Evolutionary conservation across 2,888 invertebrate species (phyloP), one percentile per base, ranked within the genome.

Genomic region (Melanotus villosus): DNA sequence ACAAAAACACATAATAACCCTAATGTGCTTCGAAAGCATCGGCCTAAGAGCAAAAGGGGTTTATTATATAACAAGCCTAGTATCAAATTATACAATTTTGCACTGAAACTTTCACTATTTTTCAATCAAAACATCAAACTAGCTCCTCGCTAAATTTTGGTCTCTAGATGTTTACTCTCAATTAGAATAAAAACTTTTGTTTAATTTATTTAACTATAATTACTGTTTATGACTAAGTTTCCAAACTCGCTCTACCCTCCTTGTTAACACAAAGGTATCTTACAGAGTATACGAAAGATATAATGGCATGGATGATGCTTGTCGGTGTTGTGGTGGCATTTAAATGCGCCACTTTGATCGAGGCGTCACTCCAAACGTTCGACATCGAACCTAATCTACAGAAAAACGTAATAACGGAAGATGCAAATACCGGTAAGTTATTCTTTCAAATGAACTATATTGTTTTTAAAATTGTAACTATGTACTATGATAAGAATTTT

Each of bases 251-350:
- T 60, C 60, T 60, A 59, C 59, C 59, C 41, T 14, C 23, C 32
- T 47, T 43, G 41, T 21, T 50, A 66, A 66, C 52, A 60, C 43
- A 66, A 60, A 60, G 57, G 66, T 64, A 23, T 56, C 19, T 69
- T 69, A 19, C 65, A 69, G 69, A 69, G 65, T 58, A 26, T 7
- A 41, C 57, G 36, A 38, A 59, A 45, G 59, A 62, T 67, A 77
- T 66, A 65, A 78, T 79, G 79, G 77, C 76, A 60, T 79, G 79
- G 78, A 72, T 75, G 70, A 71, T 70, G 41, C 70, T 73, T 41
- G 68, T 77, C 50, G 68, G 71, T 43, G 68, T 77, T 57, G 71
- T 78, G 54, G 70, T 74, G 50, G 72, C 73, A 50, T 63, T 79
- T 65, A 73, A 76, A 73, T 78, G 73, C 70, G 70, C 77, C 41